Base-by-base conservation (phyloP, 2,113 vertebrate genomes). In the Cygnus buccinator region DNA sequence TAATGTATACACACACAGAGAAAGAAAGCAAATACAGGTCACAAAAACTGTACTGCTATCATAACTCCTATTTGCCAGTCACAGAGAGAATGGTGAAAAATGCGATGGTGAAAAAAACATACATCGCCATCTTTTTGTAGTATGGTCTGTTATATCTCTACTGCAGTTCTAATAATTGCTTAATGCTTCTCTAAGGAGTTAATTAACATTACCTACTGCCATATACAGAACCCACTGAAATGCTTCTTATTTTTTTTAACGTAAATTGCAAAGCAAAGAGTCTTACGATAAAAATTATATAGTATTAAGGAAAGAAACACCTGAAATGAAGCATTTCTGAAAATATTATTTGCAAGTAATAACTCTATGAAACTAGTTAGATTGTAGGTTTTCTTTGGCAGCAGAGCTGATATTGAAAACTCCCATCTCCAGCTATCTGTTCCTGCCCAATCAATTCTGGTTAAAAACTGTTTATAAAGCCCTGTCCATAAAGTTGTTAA, bases 61-160 rank as follows among this genome's bases (percentile, higher is more conserved):
- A 37, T 16, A 67, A 25, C 1, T 87, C 1, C 4, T 28, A 55
- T 14, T 23, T 43, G 6, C 21, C 5, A 82, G 10, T 41, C n/a
- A 44, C 4, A 80, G 18, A 80, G 3, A 86, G 8, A 76, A 73
- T 23, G 5, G 7, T 29, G 39, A 85, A 71, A 83, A 92, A 73
- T 25, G 2, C 16, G 4, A 48, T n/a, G 5, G 6, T 26, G 43
- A 31, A 86, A 39, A 82, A 82, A 41, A 0, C 1, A 12, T 1
- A 12, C 7, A 41, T 28, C 19, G 55, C 11, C 5, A 50, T 58
- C 5, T 63, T 74, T 44, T 90, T 55, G 43, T 10, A 57, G 46
- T 54, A 39, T 0, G 17, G 9, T 13, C 10, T 71, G 11, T 50
- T 62, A 44, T 26, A 23, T 31, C 28, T 31, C 78, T 75, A 63